Evolutionary conservation across 2,797 vertebrate genomes (phyloP), one percentile per base, ranked within the genome.

Genomic region (Hydrocynus forskahlii): DNA sequence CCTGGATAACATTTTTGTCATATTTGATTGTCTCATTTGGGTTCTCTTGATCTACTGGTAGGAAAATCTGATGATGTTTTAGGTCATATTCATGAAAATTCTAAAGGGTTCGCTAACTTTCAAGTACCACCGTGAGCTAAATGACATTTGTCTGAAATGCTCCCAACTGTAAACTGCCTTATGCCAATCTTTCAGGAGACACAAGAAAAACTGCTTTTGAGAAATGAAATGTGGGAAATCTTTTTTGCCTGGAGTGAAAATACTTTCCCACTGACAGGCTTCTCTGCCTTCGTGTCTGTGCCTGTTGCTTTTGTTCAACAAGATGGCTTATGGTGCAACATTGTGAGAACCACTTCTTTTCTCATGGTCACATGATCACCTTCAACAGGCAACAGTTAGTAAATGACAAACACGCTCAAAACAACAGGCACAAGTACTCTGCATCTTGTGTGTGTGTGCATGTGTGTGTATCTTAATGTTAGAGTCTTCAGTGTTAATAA

Each of bases 281-380:
- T 19, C 73, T 76, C 48, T 77, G 5, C 73, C 74, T 79, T 85
- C 86, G 79, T 85, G 86, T 85, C 86, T 79, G 83, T 87, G 80
- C 86, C 86, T 87, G 86, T 78, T 85, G 80, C 79, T 81, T 84
- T 81, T 87, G 86, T 80, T 85, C 83, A 81, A 77, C 81, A 85
- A 76, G 80, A 69, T 63, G 76, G 74, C 75, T 77, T 84, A 79
- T 77, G 80, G 81, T 83, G 72, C 60, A 82, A 75, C 55, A 72
- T 77, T 85, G 82, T 87, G 86, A 87, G 86, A 87, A 87, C 83
- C 76, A 67, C 79, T 83, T 71, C 72, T 73, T 85, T 87, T 87
- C 86, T 80, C 86, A 87, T 78, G 83, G 81, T 74, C 86, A 85
- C 78, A 62, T 83, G 83, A 87, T 67, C 43, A 29, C 9, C 75